phyloP scores from a whole-genome alignment of 1,140 invertebrate genomes.

The Drosophila sp. region DNA sequence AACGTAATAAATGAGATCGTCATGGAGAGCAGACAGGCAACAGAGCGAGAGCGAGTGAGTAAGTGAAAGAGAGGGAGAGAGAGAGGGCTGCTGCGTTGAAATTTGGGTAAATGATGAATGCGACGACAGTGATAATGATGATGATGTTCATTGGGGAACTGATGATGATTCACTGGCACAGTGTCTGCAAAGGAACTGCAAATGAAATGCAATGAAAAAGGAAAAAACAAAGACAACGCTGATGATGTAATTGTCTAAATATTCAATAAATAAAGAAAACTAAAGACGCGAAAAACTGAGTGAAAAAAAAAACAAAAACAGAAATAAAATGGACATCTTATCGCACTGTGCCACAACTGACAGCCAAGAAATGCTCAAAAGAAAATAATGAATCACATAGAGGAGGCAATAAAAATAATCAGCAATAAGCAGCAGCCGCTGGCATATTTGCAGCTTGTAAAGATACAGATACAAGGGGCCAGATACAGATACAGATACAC shows the following conservation, averaged over 20 bases:
- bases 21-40: slow-evolving; percentile 9
- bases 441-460: slow-evolving; percentile 70
- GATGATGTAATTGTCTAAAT: slow-evolving; percentile 64
- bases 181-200: slow-evolving; percentile 34
- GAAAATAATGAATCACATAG: slow-evolving; percentile 76
- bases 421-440: slow-evolving; percentile 65
- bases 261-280: slow-evolving; percentile 44
- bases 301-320: slow-evolving; percentile 7
- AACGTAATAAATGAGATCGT: slow-evolving; percentile 62
- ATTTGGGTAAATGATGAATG: slow-evolving; percentile 39
- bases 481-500: slow-evolving; percentile 39
- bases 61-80: slow-evolving; percentile 22
- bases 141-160: not conserved
- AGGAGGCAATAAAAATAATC: slow-evolving; percentile 75
- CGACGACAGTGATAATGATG: not conserved
- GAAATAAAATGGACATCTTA: slow-evolving; percentile 47
- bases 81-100: slow-evolving; percentile 8
- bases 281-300: slow-evolving; percentile 1
- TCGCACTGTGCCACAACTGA: slow-evolving; percentile 25
- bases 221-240: not conserved
- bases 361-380: slow-evolving; percentile 22
- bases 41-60: slow-evolving; percentile 7
- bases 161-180: slow-evolving; percentile 32
- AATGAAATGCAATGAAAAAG: slow-evolving; percentile 35
- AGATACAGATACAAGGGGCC: slow-evolving; percentile 61